phyloP scores from a whole-genome alignment of 2,888 invertebrate genomes.

The Imbricaverruca yamaguchii region DNA sequence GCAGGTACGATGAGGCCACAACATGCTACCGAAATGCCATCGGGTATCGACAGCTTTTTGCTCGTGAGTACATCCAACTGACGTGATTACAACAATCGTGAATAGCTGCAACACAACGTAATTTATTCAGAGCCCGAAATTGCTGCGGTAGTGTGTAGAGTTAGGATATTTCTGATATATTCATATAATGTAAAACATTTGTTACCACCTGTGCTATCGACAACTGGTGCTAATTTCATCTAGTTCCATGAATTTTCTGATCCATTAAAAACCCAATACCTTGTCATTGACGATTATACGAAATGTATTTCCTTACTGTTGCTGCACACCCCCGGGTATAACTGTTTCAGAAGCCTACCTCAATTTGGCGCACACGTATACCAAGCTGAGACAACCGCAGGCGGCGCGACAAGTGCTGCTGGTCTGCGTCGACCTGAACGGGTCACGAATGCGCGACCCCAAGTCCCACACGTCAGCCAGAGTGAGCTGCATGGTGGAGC shows the following conservation, averaged over 20 bases:
- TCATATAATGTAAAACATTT: no score
- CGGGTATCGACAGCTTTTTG: slow-evolving; percentile 83
- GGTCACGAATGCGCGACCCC: slow-evolving; percentile 75
- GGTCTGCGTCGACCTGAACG: slow-evolving; percentile 74
- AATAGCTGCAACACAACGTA: no score
- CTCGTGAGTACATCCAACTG: slow-evolving; percentile 61
- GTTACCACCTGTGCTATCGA: no score
- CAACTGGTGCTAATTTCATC: no score
- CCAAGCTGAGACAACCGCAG: slow-evolving; percentile 67
- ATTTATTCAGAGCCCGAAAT: no score
- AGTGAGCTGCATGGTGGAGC: slow-evolving; percentile 78
- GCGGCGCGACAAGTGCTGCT: slow-evolving; percentile 76
- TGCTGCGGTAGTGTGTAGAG: no score
- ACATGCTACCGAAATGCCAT: slow-evolving; percentile 86
- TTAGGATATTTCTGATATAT: no score
- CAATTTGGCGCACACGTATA: slow-evolving; percentile 78
- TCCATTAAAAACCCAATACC: no score
- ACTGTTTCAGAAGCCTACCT: slow-evolving; percentile 74
- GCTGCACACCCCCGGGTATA: no score
- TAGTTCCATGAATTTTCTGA: no score
- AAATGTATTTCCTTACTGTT: no score
- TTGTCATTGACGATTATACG: no score
- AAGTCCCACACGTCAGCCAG: slow-evolving; percentile 79
- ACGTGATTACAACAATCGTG: background rate
- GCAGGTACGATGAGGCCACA: slow-evolving; percentile 77